These are phyloP conservation scores for Symphodus melops DNA, from an alignment of 2,113 vertebrate species.

Conservation along the genomic window DNA sequence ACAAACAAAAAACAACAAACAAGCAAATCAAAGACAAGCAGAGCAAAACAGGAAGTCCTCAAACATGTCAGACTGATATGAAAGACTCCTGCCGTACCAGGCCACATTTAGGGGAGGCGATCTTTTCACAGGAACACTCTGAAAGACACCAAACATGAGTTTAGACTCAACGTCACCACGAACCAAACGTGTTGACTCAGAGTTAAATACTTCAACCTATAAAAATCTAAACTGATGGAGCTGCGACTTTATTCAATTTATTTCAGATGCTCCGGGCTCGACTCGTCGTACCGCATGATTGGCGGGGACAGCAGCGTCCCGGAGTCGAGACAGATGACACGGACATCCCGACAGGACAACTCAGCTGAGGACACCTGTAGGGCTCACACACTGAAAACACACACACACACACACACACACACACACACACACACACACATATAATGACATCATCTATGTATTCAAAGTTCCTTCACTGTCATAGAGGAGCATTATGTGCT, in stretches of 20 bases:
- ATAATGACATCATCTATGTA: neutral
- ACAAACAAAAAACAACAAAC: too few relatives aligned
- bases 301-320: conserved; percentile 89
- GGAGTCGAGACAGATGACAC: conserved; percentile 85
- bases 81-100: conserved; percentile 83
- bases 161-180: too few relatives aligned
- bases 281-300: conserved; percentile 87
- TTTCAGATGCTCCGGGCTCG: neutral
- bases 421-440: neutral
- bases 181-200: too few relatives aligned
- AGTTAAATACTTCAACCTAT: too few relatives aligned
- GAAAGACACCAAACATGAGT: conserved; percentile 50
- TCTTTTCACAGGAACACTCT: conserved; percentile 93
- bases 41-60: neutral
- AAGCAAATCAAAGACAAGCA: neutral
- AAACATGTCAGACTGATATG: neutral
- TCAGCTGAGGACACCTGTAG: conserved; percentile 88
- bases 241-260: neutral
- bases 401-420: conserved; percentile 26
- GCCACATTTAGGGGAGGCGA: conserved; percentile 88
- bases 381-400: conserved; percentile 88
- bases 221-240: neutral
- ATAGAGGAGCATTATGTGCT: neutral
- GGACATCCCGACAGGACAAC: conserved; percentile 88
- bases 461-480: neutral